These are phyloP conservation scores for Cerastis rubricosa DNA, from an alignment of 2,888 invertebrate species.

Conservation along the genomic window DNA sequence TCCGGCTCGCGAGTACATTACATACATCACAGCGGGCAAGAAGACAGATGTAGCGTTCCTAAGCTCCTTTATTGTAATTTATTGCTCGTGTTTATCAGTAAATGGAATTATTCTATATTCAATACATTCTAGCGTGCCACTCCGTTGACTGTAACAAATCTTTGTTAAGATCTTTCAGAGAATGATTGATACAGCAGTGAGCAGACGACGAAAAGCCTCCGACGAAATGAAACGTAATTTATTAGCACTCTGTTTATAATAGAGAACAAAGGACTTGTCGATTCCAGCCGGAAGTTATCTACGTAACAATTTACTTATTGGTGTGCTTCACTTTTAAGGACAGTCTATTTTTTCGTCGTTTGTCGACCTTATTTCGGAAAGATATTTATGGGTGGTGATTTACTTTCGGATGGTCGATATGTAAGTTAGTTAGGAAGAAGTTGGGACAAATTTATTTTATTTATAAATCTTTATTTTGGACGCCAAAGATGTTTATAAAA, in stretches of 20 bases:
- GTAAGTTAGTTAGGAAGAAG: not conserved
- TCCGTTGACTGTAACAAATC: constrained; percentile 83
- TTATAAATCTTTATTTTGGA: constrained; percentile 2
- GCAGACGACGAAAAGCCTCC: constrained; percentile 78
- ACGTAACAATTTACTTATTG: constrained; percentile 80
- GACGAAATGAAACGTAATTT: constrained; percentile 81
- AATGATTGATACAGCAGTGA: constrained; percentile 83
- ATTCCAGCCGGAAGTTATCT: constrained; percentile 76
- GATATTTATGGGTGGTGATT: constrained; percentile 50
- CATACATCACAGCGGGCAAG: constrained; percentile 53
- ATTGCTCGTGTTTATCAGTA: constrained; percentile 71
- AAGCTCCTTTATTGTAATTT: constrained; percentile 69
- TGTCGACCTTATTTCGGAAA: constrained; percentile 42
- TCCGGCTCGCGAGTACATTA: constrained; percentile 42
- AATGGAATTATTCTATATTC: constrained; percentile 74
- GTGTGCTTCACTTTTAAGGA: constrained; percentile 64
- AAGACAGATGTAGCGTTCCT: constrained; percentile 64
- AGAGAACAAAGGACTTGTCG: constrained; percentile 77
- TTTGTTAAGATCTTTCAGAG: constrained; percentile 77
- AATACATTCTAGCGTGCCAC: constrained; percentile 73
- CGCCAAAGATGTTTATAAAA: not conserved
- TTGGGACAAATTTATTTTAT: not conserved
- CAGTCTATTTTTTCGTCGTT: constrained; percentile 57
- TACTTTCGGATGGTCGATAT: constrained; percentile 30
- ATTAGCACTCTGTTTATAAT: constrained; percentile 82